Evolutionary conservation across 1,140 invertebrate species (phyloP).

Genomic region (Heliconius nattereri): DNA sequence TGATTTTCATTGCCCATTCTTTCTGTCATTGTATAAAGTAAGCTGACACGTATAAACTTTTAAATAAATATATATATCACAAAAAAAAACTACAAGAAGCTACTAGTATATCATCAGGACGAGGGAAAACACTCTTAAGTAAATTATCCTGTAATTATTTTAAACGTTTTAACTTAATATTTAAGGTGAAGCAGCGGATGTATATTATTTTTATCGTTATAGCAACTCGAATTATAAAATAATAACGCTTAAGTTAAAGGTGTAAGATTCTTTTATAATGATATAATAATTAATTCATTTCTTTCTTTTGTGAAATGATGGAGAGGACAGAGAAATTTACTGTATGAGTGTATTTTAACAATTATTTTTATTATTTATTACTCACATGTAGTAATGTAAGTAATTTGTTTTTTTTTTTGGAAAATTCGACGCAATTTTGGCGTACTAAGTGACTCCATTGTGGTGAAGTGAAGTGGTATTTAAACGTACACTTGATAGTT

Average conservation of each 20-base stretch:
- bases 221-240: slow-evolving; percentile 63
- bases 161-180: slow-evolving; percentile 77
- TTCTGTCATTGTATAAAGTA: neutral
- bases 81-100: neutral
- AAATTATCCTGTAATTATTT: slow-evolving; percentile 75
- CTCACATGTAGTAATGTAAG: too few relatives aligned
- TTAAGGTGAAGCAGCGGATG: slow-evolving; percentile 64
- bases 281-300: slow-evolving; percentile 50
- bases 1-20: too few relatives aligned
- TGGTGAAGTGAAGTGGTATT: too few relatives aligned
- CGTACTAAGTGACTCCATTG: too few relatives aligned
- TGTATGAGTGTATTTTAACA: neutral
- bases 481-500: too few relatives aligned
- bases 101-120: slow-evolving; percentile 10
- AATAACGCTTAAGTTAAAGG: slow-evolving; percentile 58
- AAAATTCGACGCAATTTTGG: too few relatives aligned
- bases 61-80: neutral
- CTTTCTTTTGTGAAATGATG: neutral
- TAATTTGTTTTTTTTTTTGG: too few relatives aligned
- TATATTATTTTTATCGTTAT: slow-evolving; percentile 66
- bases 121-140: slow-evolving; percentile 47
- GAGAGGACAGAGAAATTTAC: neutral
- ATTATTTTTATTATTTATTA: neutral
- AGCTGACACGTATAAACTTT: neutral
- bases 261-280: slow-evolving; percentile 60